Base-by-base conservation (phyloP, 1,140 invertebrate genomes). In the Drosophila kanapiae region DNA sequence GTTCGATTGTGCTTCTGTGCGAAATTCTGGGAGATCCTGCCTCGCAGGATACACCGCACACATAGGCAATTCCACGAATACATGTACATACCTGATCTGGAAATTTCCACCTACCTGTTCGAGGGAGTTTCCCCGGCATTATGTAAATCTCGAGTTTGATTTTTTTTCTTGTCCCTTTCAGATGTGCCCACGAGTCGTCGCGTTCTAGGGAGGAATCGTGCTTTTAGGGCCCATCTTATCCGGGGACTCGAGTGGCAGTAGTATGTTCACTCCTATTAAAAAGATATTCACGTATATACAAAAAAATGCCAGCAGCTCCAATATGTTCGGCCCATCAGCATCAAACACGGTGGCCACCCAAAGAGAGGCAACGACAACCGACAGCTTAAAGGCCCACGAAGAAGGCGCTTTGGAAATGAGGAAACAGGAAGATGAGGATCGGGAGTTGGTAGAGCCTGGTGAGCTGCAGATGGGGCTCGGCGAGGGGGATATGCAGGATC, bases 211-310 rank as follows among this genome's bases (percentile, higher is more conserved):
- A 16, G 49, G 18, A n/a, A 31, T 18, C 33, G 18, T 38, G 35
- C 10, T n/a, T 51, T 29, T 38, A 14, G 35, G 23, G 47, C 43
- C 37, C 54, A 67, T 23, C 16, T 42, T 54, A 33, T 27, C 14
- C 14, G 35, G 45, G 60, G 72, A 63, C 29, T 23, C 51, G 61
- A 29, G 23, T 23, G 13, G 48, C 61, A 54, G 54, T 56, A 91
- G 82, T 67, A 93, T 93, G 92, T 91, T 93, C 69, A 88, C 62
- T 82, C 92, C 92, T 53, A 88, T 93, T 33, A 93, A 93, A 60
- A 92, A 92, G 48, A 91, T 93, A 43, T 87, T 93, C 48, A 93
- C 87, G 49, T 92, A 91, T 61, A 92, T 93, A 78, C 92, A 93
- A 75, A 93, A 93, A 75, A 93, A 92, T 93, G 92, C 91, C 37